Evolutionary conservation across 1,140 invertebrate genomes (phyloP), one percentile per base, ranked within the genome.

Genomic region (Bathynomus jamesi): DNA sequence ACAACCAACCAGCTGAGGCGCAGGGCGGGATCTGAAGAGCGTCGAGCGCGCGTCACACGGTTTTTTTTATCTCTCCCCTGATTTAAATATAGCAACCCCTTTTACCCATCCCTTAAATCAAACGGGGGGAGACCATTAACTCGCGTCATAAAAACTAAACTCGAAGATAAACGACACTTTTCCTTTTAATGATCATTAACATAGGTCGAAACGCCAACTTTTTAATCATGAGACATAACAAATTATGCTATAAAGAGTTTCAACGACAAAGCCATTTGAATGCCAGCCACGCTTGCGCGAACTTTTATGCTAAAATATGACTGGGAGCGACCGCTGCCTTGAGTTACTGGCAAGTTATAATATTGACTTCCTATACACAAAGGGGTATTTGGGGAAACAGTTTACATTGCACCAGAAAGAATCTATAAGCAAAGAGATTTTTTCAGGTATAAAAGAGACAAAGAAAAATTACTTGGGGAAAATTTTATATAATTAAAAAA

Each of bases 41-140:
- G 40, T 53, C 40, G 21, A n/a, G n/a, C n/a, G n/a, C n/a, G n/a
- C 40, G 40, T 53, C 11, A 53, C 21, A 2, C 21, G 40, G n/a
- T n/a, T n/a, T n/a, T n/a, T n/a, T 53, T 21, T 53, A 11, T 53
- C 40, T 53, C 40, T 53, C 40, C 21, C 5, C 40, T 53, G 40
- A 53, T 53, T 53, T 53, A 53, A 53, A 53, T 53, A 53, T 53
- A 53, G 40, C 40, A 53, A 53, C 40, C 40, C n/a, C 40, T 53
- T 40, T 53, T 53, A 11, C 21, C 40, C 40, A 11, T 17, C 21
- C 40, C 21, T 53, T 53, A 17, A 53, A 53, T 17, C 21, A 11
- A 53, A 53, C 11, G 21, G 40, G 40, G 40, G 21, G 40, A 53
- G 21, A 21, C 40, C 40, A 53, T 53, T 53, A 53, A 21, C 40